These are phyloP conservation scores for Synanthedon tipuliformis DNA, from an alignment of 2,888 invertebrate species.

Conservation along the genomic window DNA sequence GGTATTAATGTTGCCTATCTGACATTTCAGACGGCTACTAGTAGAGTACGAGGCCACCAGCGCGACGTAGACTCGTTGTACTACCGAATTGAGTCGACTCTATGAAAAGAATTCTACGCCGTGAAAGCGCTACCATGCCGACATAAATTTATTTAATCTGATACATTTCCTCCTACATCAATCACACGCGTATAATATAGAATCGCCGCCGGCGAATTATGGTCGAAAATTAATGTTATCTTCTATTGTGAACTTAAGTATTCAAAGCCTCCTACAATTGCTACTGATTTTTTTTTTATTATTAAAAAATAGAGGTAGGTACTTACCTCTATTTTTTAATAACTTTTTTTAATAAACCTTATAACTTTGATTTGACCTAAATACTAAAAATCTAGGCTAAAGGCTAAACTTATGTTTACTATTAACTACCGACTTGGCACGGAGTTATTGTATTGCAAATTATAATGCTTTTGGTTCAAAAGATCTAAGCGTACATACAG, in stretches of 20 bases:
- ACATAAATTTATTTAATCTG: constrained; percentile 52
- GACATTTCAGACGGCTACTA: neutral
- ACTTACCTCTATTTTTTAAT: too few species aligned
- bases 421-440: too few species aligned
- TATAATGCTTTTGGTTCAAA: too few species aligned
- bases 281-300: too few species aligned
- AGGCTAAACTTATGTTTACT: too few species aligned
- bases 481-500: too few species aligned
- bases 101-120: constrained; percentile 44
- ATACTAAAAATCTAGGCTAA: too few species aligned
- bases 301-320: too few species aligned
- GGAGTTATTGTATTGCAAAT: too few species aligned
- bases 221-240: constrained; percentile 20
- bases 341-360: too few species aligned
- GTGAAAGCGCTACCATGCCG: constrained; percentile 46
- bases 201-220: constrained; percentile 26
- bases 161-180: constrained; percentile 50
- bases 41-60: constrained; percentile 20
- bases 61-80: constrained; percentile 35
- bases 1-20: neutral
- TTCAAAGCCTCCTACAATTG: too few species aligned
- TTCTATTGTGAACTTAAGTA: neutral
- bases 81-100: constrained; percentile 52
- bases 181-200: constrained; percentile 30
- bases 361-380: too few species aligned